These are phyloP conservation scores for Laothoe populi DNA, from an alignment of 2,888 invertebrate species.

Conservation along the genomic window DNA sequence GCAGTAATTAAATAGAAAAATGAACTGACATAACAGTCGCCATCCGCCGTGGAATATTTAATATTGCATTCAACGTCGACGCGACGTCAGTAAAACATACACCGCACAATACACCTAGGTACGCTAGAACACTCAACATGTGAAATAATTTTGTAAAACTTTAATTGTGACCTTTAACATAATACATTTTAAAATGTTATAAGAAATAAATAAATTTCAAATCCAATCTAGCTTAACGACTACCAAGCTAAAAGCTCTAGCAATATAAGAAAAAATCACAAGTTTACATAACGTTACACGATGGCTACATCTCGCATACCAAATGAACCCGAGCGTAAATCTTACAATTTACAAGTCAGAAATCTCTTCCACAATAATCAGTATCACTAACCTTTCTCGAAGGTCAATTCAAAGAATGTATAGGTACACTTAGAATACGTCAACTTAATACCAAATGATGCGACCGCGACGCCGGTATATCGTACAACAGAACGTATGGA, in stretches of 20 bases:
- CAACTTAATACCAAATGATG: constrained; percentile 76
- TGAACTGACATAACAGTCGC: constrained; percentile 30
- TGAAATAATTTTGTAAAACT: constrained; percentile 32
- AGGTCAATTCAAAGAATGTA: constrained; percentile 85
- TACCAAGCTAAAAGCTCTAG: constrained; percentile 75
- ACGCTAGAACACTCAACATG: constrained; percentile 35
- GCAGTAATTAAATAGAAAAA: constrained; percentile 12
- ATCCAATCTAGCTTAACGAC: constrained; percentile 79
- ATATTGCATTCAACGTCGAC: constrained; percentile 30
- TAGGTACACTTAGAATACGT: constrained; percentile 81
- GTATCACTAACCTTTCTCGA: constrained; percentile 84
- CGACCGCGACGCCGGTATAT: constrained; percentile 68
- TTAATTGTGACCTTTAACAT: constrained; percentile 65
- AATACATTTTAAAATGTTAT: constrained; percentile 53
- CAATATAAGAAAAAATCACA: constrained; percentile 80
- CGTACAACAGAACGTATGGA: constrained; percentile 54
- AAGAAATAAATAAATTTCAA: constrained; percentile 71
- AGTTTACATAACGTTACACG: constrained; percentile 62
- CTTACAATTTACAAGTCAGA: constrained; percentile 62
- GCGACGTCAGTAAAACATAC: constrained; percentile 33
- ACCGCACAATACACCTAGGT: constrained; percentile 17
- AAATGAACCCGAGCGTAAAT: constrained; percentile 64
- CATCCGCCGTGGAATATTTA: constrained; percentile 19
- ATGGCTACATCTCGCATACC: constrained; percentile 68
- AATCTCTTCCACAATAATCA: constrained; percentile 73